Conservation (phyloP, 2,888 invertebrate genomes). For the Eristalis arbustorum region DNA sequence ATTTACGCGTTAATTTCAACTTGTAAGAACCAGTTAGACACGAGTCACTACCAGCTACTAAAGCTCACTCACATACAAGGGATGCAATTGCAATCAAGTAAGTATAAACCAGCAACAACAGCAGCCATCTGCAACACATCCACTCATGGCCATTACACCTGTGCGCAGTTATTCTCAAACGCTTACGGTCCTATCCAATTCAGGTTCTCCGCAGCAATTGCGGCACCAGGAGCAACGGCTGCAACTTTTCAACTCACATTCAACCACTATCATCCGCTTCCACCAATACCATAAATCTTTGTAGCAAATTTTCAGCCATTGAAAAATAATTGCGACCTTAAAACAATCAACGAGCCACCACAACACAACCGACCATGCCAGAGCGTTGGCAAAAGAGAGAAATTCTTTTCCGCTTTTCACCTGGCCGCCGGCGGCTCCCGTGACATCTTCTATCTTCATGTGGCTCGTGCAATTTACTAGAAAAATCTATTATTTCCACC, state of each 20-base stretch:
- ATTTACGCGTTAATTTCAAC: slow-evolving; percentile 75
- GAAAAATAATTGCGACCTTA: slow-evolving; percentile 69
- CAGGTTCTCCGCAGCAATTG: slow-evolving; percentile 43
- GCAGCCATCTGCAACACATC: slow-evolving; percentile 57
- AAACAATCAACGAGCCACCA: slow-evolving; percentile 64
- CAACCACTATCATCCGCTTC: slow-evolving; percentile 61
- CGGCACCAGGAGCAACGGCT: background rate
- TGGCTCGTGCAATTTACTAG: slow-evolving; percentile 62
- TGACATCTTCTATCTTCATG: slow-evolving; percentile 55
- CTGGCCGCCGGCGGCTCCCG: slow-evolving; percentile 9
- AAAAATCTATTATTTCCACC: slow-evolving; percentile 66
- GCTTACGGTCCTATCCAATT: slow-evolving; percentile 55
- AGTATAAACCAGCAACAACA: slow-evolving; percentile 16
- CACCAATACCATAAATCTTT: slow-evolving; percentile 67
- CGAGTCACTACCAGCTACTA: slow-evolving; percentile 71
- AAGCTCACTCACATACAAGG: slow-evolving; percentile 45
- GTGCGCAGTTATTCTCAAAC: slow-evolving; percentile 65
- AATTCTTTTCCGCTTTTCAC: slow-evolving; percentile 46
- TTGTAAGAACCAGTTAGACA: slow-evolving; percentile 74
- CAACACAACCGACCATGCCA: slow-evolving; percentile 34
- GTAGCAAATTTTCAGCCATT: slow-evolving; percentile 67
- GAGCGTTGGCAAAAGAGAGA: slow-evolving; percentile 36
- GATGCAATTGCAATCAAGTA: slow-evolving; percentile 48
- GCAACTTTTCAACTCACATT: slow-evolving; percentile 37
- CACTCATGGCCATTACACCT: slow-evolving; percentile 70